Evolutionary conservation across 1,140 invertebrate genomes (phyloP), one percentile per base, ranked within the genome.

Genomic region (Drosophila eugracilis): DNA sequence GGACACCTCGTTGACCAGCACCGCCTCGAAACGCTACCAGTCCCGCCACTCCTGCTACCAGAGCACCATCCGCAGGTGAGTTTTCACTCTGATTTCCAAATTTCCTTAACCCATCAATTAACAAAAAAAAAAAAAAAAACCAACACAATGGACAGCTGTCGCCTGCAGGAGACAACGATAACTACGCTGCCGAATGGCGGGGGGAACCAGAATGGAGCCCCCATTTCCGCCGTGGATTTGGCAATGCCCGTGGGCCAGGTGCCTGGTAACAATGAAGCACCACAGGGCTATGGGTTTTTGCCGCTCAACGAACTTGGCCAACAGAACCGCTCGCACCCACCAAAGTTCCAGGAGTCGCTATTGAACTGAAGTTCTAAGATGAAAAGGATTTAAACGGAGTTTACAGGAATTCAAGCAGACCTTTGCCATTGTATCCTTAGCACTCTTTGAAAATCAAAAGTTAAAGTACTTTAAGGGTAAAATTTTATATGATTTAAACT

Each of bases 1-100:
- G 26, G 86, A 91, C 52, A 90, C 90, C 47, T 91, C 90, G 45
- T 39, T 91, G 73, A 91, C 90, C 70, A 91, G 90, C 75, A 91
- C 90, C 26, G 81, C 90, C 36, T 91, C 89, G 6, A 90, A 89
- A 41, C 75, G 90, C 5, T 91, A 67, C 58, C 83, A 90, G 47
- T 90, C 90, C 0, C 71, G 89, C 4, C 79, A 84, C 22, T 91
- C 85, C 28, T 90, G 78, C 63, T 88, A 90, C 52, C 90, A 91
- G 47, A 91, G 90, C 57, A 91, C 90, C 19, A 55, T 90, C 7
- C 69, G 88, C 70, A 91, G 90, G 90, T 91, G 58, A 90, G 70
- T 76, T 4, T 5, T 2, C 7, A 0, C 32, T n/a, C 26, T 17
- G 0, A 7, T 5, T 24, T 10, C 4, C 3, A 6, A 17, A 14